Evolutionary conservation across 1,140 invertebrate genomes (phyloP).

Genomic region (Diabrotica virgifera): DNA sequence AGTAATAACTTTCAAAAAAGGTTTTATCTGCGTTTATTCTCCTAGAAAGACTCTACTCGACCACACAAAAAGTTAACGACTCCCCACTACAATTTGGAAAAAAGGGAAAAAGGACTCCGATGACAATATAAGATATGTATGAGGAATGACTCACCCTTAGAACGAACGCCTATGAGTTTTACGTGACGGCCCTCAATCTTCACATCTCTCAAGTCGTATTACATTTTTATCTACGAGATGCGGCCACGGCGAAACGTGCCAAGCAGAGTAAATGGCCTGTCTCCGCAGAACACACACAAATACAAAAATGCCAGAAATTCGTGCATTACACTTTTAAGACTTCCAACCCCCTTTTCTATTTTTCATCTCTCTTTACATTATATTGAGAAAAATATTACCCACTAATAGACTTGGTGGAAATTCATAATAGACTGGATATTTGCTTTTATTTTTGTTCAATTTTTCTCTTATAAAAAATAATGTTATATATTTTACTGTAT

Average conservation of each 20-base stretch:
- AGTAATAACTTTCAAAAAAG: too few species aligned
- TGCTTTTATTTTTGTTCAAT: too few species aligned
- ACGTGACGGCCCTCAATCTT: background rate
- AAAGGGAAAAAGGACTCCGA: too few species aligned
- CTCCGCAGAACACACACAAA: background rate
- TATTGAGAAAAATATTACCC: background rate
- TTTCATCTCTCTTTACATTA: background rate
- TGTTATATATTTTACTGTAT: too few species aligned
- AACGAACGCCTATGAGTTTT: background rate
- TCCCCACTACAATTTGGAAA: too few species aligned
- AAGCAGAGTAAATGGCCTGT: background rate
- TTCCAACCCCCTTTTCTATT: background rate
- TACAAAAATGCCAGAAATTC: slow-evolving; percentile 2
- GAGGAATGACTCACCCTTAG: background rate
- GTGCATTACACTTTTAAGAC: background rate
- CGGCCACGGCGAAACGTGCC: background rate
- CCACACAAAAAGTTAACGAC: too few species aligned
- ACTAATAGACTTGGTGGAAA: too few species aligned
- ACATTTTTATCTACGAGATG: background rate
- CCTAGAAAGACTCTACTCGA: too few species aligned
- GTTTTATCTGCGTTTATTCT: too few species aligned
- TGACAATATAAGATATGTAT: too few species aligned
- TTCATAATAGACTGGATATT: too few species aligned
- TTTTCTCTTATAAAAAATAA: too few species aligned
- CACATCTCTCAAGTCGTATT: slow-evolving; percentile 2